Conservation (phyloP, 2,113 vertebrate genomes). For the Bucco capensis region DNA sequence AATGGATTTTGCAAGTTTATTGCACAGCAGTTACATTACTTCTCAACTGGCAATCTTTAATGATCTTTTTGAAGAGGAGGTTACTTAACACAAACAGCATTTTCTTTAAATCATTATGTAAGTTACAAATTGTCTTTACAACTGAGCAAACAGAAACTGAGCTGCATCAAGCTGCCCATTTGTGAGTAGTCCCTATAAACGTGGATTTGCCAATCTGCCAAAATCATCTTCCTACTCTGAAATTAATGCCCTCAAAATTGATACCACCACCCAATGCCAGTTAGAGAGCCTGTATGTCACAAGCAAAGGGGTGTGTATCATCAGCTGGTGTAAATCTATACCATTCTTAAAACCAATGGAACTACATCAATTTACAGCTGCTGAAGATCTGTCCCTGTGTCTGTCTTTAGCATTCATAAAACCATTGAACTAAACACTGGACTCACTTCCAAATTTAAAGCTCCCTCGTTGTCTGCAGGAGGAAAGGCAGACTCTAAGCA, state of each 20-base stretch:
- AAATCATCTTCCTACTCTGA: neutral
- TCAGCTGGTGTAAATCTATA: neutral
- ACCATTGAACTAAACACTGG: neutral
- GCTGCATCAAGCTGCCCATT: neutral
- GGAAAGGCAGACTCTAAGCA: neutral
- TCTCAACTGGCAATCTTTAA: neutral
- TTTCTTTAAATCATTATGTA: neutral
- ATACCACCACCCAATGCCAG: neutral
- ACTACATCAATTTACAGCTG: neutral
- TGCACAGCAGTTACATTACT: neutral
- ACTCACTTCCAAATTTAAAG: neutral
- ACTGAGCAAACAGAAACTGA: neutral
- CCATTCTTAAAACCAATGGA: neutral
- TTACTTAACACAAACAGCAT: neutral
- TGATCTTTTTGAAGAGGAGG: neutral
- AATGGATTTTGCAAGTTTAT: constrained; percentile 22
- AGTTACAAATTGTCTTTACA: neutral
- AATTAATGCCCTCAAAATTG: neutral
- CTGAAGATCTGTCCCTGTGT: neutral
- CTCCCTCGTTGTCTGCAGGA: neutral
- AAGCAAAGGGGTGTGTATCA: neutral
- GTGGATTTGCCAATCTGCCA: neutral
- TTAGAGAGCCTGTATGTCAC: neutral
- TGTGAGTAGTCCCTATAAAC: neutral
- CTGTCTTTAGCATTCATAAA: neutral